Conservation (phyloP, 2,113 vertebrate species). For the Xiphophorus couchianus region DNA sequence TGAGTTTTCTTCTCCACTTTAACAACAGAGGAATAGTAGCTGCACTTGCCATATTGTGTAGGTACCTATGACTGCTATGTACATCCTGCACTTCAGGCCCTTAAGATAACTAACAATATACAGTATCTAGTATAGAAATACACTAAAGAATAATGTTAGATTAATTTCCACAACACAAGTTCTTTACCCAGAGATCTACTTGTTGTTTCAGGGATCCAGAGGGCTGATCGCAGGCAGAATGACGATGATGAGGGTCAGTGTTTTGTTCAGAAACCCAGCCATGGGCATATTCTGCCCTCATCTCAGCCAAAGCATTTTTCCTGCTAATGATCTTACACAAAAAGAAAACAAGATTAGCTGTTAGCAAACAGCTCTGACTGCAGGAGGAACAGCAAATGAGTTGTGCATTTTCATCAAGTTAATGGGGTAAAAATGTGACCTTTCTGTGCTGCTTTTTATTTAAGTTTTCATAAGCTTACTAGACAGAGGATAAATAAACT, state of each 20-base stretch:
- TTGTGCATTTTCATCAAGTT: background rate
- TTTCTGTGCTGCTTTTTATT: background rate
- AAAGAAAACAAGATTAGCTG: conserved; percentile 18
- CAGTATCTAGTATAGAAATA: background rate
- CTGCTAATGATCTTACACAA: conserved; percentile 84
- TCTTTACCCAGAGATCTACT: conserved; percentile 69
- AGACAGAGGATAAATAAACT: background rate
- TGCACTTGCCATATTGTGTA: no score
- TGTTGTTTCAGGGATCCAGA: conserved; percentile 59
- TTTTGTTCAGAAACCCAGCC: conserved; percentile 72
- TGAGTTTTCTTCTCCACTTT: no score
- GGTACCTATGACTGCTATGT: background rate
- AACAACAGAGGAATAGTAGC: no score
- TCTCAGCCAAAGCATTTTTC: conserved; percentile 83
- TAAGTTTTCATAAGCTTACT: background rate
- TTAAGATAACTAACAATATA: background rate
- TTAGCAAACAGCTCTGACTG: background rate
- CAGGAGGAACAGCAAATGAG: background rate
- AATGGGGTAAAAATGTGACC: background rate
- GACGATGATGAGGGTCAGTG: conserved; percentile 56
- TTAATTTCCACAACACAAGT: background rate
- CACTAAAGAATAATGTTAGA: no score
- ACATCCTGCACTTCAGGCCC: background rate
- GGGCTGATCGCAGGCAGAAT: conserved; percentile 13
- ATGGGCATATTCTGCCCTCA: conserved; percentile 70